Conservation (phyloP, 2,888 invertebrate genomes). For the Mesorhabditis spiculigera region DNA sequence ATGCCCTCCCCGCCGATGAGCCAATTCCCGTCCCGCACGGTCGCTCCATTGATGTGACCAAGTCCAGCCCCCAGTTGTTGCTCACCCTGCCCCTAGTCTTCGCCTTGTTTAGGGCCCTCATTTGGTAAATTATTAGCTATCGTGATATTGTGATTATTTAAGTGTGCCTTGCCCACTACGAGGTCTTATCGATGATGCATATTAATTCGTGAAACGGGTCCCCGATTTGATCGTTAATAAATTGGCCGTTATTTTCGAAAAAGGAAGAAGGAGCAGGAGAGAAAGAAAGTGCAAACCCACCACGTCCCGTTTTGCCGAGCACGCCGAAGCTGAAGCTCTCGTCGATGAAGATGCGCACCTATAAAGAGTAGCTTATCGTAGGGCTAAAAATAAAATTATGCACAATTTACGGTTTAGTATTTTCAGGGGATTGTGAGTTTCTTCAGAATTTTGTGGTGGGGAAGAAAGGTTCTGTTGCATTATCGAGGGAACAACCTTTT, state of each 20-base stretch:
- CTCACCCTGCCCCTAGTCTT: not conserved
- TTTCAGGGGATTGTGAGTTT: too few relatives aligned
- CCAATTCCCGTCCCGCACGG: conserved; percentile 3
- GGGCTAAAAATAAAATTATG: too few relatives aligned
- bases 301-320: conserved; percentile 78
- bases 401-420: too few relatives aligned
- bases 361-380: not conserved
- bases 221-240: not conserved
- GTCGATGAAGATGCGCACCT: conserved; percentile 82
- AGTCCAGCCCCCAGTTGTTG: too few relatives aligned
- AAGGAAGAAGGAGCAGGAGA: not conserved
- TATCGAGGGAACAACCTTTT: too few relatives aligned
- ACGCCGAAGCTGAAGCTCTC: conserved; percentile 87
- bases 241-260: conserved; percentile 2
- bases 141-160: not conserved
- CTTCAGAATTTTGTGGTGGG: too few relatives aligned
- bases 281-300: conserved; percentile 60
- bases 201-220: not conserved
- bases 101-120: not conserved
- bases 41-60: conserved; percentile 3
- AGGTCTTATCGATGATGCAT: conserved; percentile 5
- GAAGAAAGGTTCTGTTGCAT: too few relatives aligned
- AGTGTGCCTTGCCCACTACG: not conserved
- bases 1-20: not conserved
- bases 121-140: not conserved